Percentiles rank a stretch among this genome's conserved stretches.
Conservation (phyloP, 2,113 vertebrate genomes). For the Melanocharis versteri region DNA sequence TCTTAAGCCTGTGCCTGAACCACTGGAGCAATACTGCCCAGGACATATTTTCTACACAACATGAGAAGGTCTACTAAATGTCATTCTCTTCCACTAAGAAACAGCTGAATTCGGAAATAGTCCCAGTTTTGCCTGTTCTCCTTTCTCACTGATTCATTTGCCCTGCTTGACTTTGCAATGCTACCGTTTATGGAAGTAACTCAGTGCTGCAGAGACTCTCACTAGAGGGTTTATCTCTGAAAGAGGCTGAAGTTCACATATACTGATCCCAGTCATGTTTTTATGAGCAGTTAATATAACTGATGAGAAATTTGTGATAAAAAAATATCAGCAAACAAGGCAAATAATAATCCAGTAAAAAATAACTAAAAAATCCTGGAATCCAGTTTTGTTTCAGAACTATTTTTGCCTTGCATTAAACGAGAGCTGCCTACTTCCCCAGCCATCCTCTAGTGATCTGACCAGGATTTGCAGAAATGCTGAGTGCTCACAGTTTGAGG, state of each 20-base stretch:
- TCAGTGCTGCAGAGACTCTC: not conserved
- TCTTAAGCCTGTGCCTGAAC: not conserved
- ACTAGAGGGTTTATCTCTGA: not conserved
- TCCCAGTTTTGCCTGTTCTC: not conserved
- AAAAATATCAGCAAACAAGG: not conserved
- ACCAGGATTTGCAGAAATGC: not conserved
- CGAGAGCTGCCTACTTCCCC: not conserved
- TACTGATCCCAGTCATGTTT: not conserved
- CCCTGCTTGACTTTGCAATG: not conserved
- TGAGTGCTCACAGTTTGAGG: not conserved
- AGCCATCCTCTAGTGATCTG: not conserved
- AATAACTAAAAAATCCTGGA: not conserved
- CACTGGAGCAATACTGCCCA: not conserved
- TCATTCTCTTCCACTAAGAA: not conserved
- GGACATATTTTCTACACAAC: not conserved
- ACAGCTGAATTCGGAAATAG: not conserved
- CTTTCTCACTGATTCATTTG: not conserved
- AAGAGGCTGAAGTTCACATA: not conserved
- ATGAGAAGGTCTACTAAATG: not conserved
- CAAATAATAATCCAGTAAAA: not conserved
- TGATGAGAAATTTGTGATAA: not conserved
- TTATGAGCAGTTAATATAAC: not conserved
- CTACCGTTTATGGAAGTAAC: not conserved
- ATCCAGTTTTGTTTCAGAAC: not conserved
- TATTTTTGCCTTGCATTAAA: not conserved